Base-by-base conservation (phyloP, 2,113 vertebrate species). In the Phycodurus eques region DNA sequence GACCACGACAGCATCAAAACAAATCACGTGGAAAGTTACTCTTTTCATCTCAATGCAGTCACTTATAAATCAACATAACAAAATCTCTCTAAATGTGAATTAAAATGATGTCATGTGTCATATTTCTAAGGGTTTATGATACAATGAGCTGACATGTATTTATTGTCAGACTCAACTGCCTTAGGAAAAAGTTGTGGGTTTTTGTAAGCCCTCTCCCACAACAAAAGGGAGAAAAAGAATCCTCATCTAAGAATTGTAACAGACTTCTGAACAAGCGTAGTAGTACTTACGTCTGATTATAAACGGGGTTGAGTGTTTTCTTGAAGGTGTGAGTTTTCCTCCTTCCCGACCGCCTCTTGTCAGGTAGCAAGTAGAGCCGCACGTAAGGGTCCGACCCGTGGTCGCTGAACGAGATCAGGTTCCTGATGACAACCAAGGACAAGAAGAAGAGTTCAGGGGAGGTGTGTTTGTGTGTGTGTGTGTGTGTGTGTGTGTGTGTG, bases 301-400 rank as follows among this genome's bases (percentile, higher is more conserved):
- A 99, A 35, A 95, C 77, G 0, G 97, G 97, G 85, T 96, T 98
- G 61, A 98, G 89, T 0, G 86, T 96, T 88, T 95, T 98, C 94
- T 98, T 98, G 1, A 90, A 77, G 0, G 95, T 96, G 2, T 92
- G 92, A 42, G 97, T 98, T 95, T 99, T 99, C 92, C 97, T 93
- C 84, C 97, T 90, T 70, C 96, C 96, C 0, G 97, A 98, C 59
- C 97, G 90, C 49, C 96, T 93, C 83, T 99, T 99, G 89, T 99
- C 97, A 49, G 97, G 97, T 27, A 98, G 89, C 84, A 99, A 92
- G 90, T 98, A 99, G 87, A 99, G 80, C 73, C 97, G 94, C 59
- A 98, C 96, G 0, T 98, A 99, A 0, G 97, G 97, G 49, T 98
- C 96, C 0, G 96, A 98, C 22, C 96, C 95, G 0, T 95, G 95